A percentile compares a stretch with the other conserved stretches of the same genome.
phyloP scores from a whole-genome alignment of 2,888 invertebrate genomes.

The Meiosimyza decipiens region DNA sequence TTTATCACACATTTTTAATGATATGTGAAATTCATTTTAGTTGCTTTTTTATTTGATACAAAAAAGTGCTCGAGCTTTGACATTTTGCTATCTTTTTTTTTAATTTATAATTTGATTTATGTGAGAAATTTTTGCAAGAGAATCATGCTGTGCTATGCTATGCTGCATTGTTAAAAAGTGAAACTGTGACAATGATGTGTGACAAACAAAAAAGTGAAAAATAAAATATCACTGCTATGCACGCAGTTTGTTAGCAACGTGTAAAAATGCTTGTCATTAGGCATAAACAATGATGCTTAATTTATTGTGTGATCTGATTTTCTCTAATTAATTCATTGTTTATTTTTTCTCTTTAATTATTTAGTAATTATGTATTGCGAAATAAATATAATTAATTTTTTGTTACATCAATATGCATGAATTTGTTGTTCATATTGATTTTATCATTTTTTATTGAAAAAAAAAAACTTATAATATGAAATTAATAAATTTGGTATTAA shows the following conservation, averaged over 20 bases:
- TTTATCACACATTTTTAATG: no score
- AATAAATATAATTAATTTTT: no score
- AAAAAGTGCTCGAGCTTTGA: no score
- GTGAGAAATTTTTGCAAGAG: not conserved
- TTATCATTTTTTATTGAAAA: no score
- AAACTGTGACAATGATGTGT: constrained; percentile 24
- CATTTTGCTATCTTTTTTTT: no score
- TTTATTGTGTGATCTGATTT: not conserved
- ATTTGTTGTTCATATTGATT: no score
- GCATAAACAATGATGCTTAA: constrained; percentile 5
- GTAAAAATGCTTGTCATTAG: constrained; percentile 4
- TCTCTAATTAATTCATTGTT: not conserved
- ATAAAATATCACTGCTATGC: not conserved
- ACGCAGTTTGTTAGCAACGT: not conserved
- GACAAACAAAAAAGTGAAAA: not conserved
- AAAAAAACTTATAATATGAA: no score
- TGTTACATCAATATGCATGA: no score
- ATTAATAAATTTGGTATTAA: no score
- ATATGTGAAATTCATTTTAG: no score
- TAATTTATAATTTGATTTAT: no score
- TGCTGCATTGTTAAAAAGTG: constrained; percentile 15
- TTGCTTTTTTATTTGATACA: no score
- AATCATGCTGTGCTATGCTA: constrained; percentile 7
- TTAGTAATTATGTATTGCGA: not conserved
- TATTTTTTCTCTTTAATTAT: not conserved